A percentile compares a stretch with the other conserved stretches of the same genome.
These are phyloP conservation scores for Clostera curtula DNA, from an alignment of 2,888 invertebrate species.

Conservation along the genomic window DNA sequence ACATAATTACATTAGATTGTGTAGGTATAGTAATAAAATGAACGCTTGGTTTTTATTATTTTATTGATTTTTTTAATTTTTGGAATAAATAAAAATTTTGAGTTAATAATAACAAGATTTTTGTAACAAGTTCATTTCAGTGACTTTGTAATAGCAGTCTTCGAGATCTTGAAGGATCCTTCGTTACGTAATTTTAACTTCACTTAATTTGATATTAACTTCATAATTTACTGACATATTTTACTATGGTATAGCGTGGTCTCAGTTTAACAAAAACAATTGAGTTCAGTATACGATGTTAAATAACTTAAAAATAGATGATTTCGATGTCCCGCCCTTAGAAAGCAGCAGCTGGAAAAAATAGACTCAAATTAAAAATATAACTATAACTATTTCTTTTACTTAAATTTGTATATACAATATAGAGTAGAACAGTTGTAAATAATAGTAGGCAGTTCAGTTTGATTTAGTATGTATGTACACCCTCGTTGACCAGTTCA, in stretches of 20 bases:
- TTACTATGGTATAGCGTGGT: slow-evolving; percentile 50
- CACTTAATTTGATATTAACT: slow-evolving; percentile 21
- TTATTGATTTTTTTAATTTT: slow-evolving; percentile 61
- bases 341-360: slow-evolving; percentile 68
- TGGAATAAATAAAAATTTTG: slow-evolving; percentile 63
- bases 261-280: slow-evolving; percentile 44
- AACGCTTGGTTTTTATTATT: slow-evolving; percentile 34
- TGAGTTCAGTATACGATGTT: slow-evolving; percentile 43
- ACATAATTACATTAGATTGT: no score
- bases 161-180: slow-evolving; percentile 46
- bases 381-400: neutral
- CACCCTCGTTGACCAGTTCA: no score
- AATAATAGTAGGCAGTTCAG: no score
- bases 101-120: slow-evolving; percentile 58
- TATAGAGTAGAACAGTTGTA: neutral
- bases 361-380: slow-evolving; percentile 15
- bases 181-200: slow-evolving; percentile 22
- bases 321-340: slow-evolving; percentile 53
- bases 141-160: slow-evolving; percentile 71
- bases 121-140: slow-evolving; percentile 53
- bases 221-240: slow-evolving; percentile 26
- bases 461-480: no score
- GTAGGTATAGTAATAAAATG: slow-evolving; percentile 10
- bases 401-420: neutral
- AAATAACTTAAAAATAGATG: slow-evolving; percentile 41